Base-by-base conservation (phyloP, 2,113 vertebrate species). In the Collichthys lucidus region DNA sequence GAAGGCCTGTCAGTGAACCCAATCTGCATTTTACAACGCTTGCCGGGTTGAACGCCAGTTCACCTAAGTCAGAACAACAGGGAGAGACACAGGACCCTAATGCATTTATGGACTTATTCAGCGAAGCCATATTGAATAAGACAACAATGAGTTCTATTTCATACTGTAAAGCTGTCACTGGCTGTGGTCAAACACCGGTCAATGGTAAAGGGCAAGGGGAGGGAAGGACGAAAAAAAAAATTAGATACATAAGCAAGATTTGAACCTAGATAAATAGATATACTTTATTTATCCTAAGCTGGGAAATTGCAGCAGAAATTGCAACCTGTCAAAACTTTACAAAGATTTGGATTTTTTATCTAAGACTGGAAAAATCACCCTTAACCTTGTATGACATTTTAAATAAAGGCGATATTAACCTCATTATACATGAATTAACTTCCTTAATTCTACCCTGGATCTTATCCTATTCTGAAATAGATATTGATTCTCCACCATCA, bases 21-120 rank as follows among this genome's bases (percentile, higher is more conserved):
- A 60, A 91, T 94, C 93, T 94, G 88, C 95, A 95, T 95, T 95
- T 95, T 95, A 95, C 93, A 94, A 87, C 87, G 14, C 77, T 20
- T 20, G 75, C 70, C 19, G 88, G 87, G 93, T 93, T 95, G 92
- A 94, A 91, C 83, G 71, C 88, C 85, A 93, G 91, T 92, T 92
- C 92, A 91, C 78, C 86, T 35, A 65, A 77, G 53, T 71, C 70
- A 3, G 70, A 86, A 91, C 82, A 93, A 90, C 83, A 83, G 85
- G 73, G 79, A 72, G 73, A 80, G 50, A 93, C 80, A 74, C 74
- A 79, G 84, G 84, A 86, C 74, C 57, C 82, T 89, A 89, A 91
- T 91, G 88, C 85, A 63, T 94, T 93, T 93, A 93, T 93, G 71
- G 88, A 92, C 88, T 90, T 91, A 90, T 94, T 93, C 90, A 92